phyloP scores from a whole-genome alignment of 2,113 vertebrate species.

The Hemibagrus wyckioides region DNA sequence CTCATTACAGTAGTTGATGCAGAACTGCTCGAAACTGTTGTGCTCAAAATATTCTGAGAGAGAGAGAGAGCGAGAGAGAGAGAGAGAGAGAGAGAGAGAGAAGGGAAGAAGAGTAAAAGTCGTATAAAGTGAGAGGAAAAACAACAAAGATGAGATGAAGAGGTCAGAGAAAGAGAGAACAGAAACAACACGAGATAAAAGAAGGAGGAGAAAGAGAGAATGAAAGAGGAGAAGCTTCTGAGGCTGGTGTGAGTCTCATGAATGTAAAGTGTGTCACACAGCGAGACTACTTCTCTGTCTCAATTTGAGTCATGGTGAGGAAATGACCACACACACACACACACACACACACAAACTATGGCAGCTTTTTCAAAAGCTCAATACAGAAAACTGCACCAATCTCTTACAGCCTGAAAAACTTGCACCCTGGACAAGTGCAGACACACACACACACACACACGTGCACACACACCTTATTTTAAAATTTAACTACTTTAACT shows the following conservation, averaged over 20 bases:
- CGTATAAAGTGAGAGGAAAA: not conserved
- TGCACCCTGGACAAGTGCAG: not conserved
- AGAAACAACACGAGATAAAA: not conserved
- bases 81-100: not conserved
- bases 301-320: slow-evolving; percentile 3
- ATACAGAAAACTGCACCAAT: not conserved
- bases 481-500: too few relatives aligned
- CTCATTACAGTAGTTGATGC: slow-evolving; percentile 99
- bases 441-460: not conserved
- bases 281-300: not conserved
- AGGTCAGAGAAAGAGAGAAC: not conserved
- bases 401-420: not conserved
- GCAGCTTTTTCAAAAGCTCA: not conserved
- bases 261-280: slow-evolving; percentile 37
- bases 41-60: slow-evolving; percentile 97
- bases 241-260: slow-evolving; percentile 13
- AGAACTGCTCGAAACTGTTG: slow-evolving; percentile 99
- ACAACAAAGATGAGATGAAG: not conserved
- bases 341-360: not conserved
- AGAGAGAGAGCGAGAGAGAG: not conserved
- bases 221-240: not conserved
- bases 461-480: too few relatives aligned
- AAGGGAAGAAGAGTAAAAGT: not conserved
- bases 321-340: slow-evolving; percentile 22
- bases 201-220: not conserved